Conservation (phyloP, 1,140 invertebrate genomes). For the Hestina assimilis region DNA sequence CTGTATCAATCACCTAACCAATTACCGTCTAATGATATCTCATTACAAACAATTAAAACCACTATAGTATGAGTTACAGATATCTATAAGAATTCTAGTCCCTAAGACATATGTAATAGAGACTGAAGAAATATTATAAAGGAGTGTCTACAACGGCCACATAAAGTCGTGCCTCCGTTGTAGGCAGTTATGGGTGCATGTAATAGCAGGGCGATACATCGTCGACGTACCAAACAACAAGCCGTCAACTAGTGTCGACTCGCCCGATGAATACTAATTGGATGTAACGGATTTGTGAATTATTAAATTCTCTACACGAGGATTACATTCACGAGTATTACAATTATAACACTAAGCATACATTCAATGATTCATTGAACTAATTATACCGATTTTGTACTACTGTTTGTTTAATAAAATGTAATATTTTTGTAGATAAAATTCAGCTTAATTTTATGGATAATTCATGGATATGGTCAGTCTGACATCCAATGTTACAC, state of each 20-base stretch:
- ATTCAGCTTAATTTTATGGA: too few relatives aligned
- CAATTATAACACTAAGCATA: neutral
- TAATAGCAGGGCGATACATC: slow-evolving; percentile 5
- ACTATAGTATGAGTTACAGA: neutral
- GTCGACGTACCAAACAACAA: slow-evolving; percentile 14
- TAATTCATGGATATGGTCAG: too few relatives aligned
- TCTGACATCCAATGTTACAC: too few relatives aligned
- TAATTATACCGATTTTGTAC: too few relatives aligned
- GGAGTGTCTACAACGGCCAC: too few relatives aligned
- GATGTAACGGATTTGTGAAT: slow-evolving; percentile 24
- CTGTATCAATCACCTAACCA: neutral
- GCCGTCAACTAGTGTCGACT: slow-evolving; percentile 10
- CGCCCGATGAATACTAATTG: slow-evolving; percentile 33
- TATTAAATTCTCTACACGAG: slow-evolving; percentile 8
- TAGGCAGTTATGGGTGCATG: slow-evolving; percentile 3
- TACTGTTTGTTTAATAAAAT: too few relatives aligned
- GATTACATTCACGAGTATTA: neutral
- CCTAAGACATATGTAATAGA: neutral
- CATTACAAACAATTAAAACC: slow-evolving; percentile 11
- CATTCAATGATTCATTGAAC: neutral
- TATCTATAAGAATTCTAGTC: neutral
- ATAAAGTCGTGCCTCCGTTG: too few relatives aligned
- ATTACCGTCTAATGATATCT: slow-evolving; percentile 1
- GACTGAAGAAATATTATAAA: neutral
- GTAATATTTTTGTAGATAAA: too few relatives aligned